Conservation (phyloP, 1,140 invertebrate species). For the Bombyx mori region DNA sequence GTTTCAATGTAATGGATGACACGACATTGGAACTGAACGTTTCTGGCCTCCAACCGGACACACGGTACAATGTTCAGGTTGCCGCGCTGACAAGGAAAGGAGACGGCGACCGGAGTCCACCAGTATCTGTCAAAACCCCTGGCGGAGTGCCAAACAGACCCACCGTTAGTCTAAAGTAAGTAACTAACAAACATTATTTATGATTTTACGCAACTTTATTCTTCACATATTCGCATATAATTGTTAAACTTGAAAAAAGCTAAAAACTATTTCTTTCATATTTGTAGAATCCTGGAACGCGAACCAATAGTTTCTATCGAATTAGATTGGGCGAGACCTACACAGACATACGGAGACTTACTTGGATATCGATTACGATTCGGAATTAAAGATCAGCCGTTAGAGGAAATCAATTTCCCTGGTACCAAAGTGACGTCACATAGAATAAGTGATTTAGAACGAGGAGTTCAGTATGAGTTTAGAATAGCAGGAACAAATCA, state of each 20-base stretch:
- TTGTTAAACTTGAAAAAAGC: no score
- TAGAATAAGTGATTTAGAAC: slow-evolving; percentile 80
- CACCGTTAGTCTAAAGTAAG: slow-evolving; percentile 87
- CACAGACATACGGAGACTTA: slow-evolving; percentile 89
- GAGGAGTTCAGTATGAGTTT: slow-evolving; percentile 96
- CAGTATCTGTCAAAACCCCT: slow-evolving; percentile 88
- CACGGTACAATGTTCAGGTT: slow-evolving; percentile 92
- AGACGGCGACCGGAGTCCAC: slow-evolving; percentile 90
- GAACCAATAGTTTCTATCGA: slow-evolving; percentile 89
- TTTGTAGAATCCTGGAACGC: slow-evolving; percentile 80
- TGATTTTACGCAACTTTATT: not conserved
- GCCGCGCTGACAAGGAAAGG: slow-evolving; percentile 95
- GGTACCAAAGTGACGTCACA: slow-evolving; percentile 74
- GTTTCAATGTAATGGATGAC: slow-evolving; percentile 86
- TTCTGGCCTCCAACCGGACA: slow-evolving; percentile 92
- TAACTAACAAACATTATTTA: slow-evolving; percentile 2
- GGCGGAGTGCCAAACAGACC: slow-evolving; percentile 93
- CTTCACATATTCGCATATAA: no score
- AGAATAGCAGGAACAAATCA: slow-evolving; percentile 92
- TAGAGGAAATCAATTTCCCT: slow-evolving; percentile 79
- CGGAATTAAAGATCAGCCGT: slow-evolving; percentile 85
- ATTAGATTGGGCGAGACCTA: slow-evolving; percentile 91
- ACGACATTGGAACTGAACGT: slow-evolving; percentile 86
- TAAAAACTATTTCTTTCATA: not conserved
- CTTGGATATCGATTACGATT: slow-evolving; percentile 89